Evolutionary conservation across 2,888 invertebrate species (phyloP).

Genomic region (Spilosoma lubricipeda): DNA sequence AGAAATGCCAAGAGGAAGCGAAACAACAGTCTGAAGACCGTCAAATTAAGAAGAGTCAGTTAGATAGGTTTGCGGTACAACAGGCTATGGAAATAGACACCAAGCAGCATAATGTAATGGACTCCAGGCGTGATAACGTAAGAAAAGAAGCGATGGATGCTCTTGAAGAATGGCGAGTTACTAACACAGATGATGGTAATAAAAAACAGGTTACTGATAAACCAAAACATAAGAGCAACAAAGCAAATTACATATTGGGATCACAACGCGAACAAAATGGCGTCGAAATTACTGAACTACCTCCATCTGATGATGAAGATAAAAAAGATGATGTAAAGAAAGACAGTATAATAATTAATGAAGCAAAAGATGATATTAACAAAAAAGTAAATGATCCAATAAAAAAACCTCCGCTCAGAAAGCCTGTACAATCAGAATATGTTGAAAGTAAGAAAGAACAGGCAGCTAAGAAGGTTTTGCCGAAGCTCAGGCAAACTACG

Average conservation of each 20-base stretch:
- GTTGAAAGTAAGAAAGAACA: slow-evolving; percentile 73
- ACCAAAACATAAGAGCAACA: slow-evolving; percentile 4
- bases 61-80: slow-evolving; percentile 85
- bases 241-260: slow-evolving; percentile 13
- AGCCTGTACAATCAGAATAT: slow-evolving; percentile 68
- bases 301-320: slow-evolving; percentile 53
- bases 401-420: slow-evolving; percentile 30
- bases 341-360: background rate
- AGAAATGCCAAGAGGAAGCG: slow-evolving; percentile 84
- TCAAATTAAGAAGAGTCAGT: slow-evolving; percentile 79
- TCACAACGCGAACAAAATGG: slow-evolving; percentile 43
- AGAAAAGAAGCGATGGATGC: slow-evolving; percentile 88
- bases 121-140: slow-evolving; percentile 87
- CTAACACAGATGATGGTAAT: slow-evolving; percentile 26
- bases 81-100: slow-evolving; percentile 81
- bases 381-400: slow-evolving; percentile 2
- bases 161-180: slow-evolving; percentile 87
- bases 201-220: background rate
- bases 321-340: slow-evolving; percentile 26
- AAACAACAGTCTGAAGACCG: slow-evolving; percentile 85
- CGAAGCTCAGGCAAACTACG: slow-evolving; percentile 85
- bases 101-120: slow-evolving; percentile 87
- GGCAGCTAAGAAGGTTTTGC: slow-evolving; percentile 75
- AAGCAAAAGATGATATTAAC: background rate
- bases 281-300: slow-evolving; percentile 63